Base-by-base conservation (phyloP, 2,797 vertebrate species). In the Crax fasciolata region DNA sequence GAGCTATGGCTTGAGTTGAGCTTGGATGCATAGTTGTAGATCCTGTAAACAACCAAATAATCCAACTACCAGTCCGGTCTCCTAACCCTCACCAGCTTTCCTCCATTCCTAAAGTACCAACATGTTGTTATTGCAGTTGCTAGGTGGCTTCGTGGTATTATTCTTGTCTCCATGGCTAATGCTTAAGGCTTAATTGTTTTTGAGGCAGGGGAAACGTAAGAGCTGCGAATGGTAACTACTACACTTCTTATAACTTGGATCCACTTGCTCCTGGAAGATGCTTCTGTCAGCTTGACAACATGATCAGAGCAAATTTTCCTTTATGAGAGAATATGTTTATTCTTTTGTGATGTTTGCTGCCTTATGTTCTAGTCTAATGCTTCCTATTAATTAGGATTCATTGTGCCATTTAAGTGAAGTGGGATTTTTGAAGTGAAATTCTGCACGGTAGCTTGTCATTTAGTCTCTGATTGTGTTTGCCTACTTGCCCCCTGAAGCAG, bases 351-450 rank as follows among this genome's bases (percentile, higher is more conserved):
- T 80, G 85, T 84, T 89, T 78, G 57, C 75, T 89, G 58, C 75
- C 76, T 92, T 92, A 82, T 87, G 89, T 90, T 91, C 85, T 82
- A 78, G 57, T 48, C 84, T 55, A 70, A 89, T 91, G 84, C 83
- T 63, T 89, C 57, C 61, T 73, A 57, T 91, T 92, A 90, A 93
- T 94, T 92, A 96, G 76, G 78, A 90, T 79, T 89, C 62, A 59
- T 90, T 41, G 54, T 81, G 57, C 77, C 67, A 75, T 67, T 87
- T 88, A 51, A 88, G 20, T 11, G 24, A 91, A 85, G 59, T 57
- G 72, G 62, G 35, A 17, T 77, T 93, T 89, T 83, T 83, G 52
- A 67, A 73, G 68, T 39, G 27, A 94, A 95, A 83, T 67, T 71
- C 67, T 84, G 41, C 39, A 24, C 0, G 3, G 35, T 1, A 6